Evolutionary conservation across 1,140 invertebrate species (phyloP), one percentile per base, ranked within the genome.

Genomic region (Rhynchophorus ferrugineus): DNA sequence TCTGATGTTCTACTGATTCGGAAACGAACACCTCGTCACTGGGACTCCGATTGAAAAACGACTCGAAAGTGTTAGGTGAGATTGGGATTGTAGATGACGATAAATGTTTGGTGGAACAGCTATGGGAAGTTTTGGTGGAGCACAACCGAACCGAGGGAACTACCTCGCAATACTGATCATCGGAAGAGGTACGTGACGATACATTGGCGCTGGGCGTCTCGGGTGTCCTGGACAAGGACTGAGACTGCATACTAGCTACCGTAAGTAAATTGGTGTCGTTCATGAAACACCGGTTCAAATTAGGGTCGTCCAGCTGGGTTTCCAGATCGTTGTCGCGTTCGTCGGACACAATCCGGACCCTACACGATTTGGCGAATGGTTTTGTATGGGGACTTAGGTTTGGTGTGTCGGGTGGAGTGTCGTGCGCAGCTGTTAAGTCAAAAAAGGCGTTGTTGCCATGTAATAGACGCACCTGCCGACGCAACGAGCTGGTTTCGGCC

Each of bases 401-500:
- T 2, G 56, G 48, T 52, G 49, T 46, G 42, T 49, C 44, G 38
- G 51, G 52, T 44, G 41, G 44, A 29, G 49, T 57, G 53, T 49
- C 38, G 6, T 19, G 36, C 51, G 49, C 53, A 41, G 44, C 21
- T 41, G 56, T 7, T 16, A 44, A 33, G 22, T 54, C 44, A 54
- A 54, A 54, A 54, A 54, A 54, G 44, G 51, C 44, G 36, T 42
- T 22, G 46, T 55, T 55, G 63, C 60, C 65, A 57, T 57, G 63
- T 64, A 57, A 52, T 57, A 61, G 66, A 69, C 64, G 70, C 65
- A 69, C 68, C 63, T 72, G 73, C 64, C 69, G 75, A 68, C 63
- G 74, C 22, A 44, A 22, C 66, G 76, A 77, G 68, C 75, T 72
- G 57, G 75, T 73, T 66, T 79, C 70, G 59, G 76, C 71, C 11